Conservation (phyloP, 37 sponge, comb jelly and placozoan species). For the Cliona cf. orientalis region DNA sequence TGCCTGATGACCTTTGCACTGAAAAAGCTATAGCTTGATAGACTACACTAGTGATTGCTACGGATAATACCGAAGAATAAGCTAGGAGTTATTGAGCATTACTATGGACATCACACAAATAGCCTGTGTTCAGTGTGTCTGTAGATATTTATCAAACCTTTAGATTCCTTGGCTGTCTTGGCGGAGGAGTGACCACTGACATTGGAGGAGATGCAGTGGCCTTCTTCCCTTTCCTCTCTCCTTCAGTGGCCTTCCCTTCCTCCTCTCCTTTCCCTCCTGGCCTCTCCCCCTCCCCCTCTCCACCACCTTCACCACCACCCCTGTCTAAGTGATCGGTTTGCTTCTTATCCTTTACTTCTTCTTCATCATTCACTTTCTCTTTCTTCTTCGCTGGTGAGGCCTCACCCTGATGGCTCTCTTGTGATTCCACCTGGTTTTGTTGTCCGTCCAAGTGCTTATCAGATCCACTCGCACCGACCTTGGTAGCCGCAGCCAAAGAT, state of each 20-base stretch:
- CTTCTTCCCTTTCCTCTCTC: constrained; percentile 9
- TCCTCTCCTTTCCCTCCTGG: constrained; percentile 1
- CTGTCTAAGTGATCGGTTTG: constrained; percentile 33
- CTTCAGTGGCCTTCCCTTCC: not conserved
- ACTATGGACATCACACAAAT: too few species aligned
- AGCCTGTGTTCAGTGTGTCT: too few species aligned
- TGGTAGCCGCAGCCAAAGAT: too few species aligned
- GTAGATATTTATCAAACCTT: not conserved
- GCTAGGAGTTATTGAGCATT: too few species aligned
- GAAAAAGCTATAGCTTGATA: not conserved
- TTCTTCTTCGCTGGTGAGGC: too few species aligned
- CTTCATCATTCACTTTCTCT: too few species aligned
- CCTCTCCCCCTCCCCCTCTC: not conserved
- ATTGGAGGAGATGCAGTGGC: not conserved
- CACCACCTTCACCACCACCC: not conserved
- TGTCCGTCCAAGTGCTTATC: too few species aligned
- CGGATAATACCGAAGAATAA: too few species aligned
- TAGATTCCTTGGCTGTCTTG: constrained; percentile 31
- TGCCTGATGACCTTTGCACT: too few species aligned
- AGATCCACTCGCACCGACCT: too few species aligned
- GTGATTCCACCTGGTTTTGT: not conserved
- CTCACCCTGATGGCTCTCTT: not conserved
- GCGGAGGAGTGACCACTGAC: constrained; percentile 18
- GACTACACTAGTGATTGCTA: not conserved
- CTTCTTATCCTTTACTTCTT: not conserved